Evolutionary conservation across 92 coral and sea anemone species (phyloP).

Genomic region (Scolanthus callimorphus): DNA sequence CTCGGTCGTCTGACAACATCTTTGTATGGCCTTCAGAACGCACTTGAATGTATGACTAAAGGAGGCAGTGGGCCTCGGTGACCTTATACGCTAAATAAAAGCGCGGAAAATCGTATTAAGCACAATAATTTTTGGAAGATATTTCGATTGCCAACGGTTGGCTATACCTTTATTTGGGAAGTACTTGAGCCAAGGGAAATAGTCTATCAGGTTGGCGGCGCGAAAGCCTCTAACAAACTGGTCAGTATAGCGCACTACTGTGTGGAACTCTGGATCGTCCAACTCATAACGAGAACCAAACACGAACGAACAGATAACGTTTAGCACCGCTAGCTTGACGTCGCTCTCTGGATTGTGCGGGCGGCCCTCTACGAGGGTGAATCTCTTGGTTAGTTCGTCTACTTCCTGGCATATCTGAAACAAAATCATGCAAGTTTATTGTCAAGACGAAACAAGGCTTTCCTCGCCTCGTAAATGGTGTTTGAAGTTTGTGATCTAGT

Average conservation of each 20-base stretch:
- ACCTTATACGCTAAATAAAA: too few species aligned
- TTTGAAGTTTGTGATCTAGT: too few species aligned
- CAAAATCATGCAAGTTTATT: too few species aligned
- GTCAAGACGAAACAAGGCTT: too few species aligned
- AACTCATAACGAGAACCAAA: slow-evolving; percentile 86
- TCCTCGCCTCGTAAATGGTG: too few species aligned
- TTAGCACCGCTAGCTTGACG: slow-evolving; percentile 74
- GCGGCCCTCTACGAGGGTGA: slow-evolving; percentile 55
- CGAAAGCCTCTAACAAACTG: slow-evolving; percentile 87
- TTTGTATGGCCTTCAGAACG: too few species aligned
- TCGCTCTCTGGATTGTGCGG: slow-evolving; percentile 71
- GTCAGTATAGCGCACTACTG: slow-evolving; percentile 64
- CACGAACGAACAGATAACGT: slow-evolving; percentile 86
- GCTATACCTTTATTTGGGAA: slow-evolving; percentile 83
- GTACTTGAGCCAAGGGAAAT: slow-evolving; percentile 86
- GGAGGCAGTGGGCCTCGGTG: too few species aligned
- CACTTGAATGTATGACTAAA: too few species aligned
- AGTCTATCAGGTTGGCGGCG: slow-evolving; percentile 89
- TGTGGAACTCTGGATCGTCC: slow-evolving; percentile 79
- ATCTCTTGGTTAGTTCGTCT: slow-evolving; percentile 68
- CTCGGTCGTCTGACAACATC: too few species aligned
- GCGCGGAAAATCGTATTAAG: not conserved
- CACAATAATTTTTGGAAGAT: too few species aligned
- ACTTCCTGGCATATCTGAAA: slow-evolving; percentile 72
- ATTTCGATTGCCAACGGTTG: too few species aligned